phyloP scores from a whole-genome alignment of 2,888 invertebrate species.

The Aphodius sticticus region DNA sequence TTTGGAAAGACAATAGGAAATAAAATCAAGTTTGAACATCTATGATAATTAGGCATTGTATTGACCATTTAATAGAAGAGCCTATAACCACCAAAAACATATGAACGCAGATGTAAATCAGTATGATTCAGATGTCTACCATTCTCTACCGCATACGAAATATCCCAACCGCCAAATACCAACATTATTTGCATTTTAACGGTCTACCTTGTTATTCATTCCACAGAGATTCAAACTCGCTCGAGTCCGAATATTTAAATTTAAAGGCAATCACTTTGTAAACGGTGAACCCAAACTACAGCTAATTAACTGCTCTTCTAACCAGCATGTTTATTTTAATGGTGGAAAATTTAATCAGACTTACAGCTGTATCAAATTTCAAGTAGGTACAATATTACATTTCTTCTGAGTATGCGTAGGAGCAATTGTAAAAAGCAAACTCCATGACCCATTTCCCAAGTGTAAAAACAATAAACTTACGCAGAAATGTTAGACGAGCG shows the following conservation, averaged over 20 bases:
- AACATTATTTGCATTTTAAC: background rate
- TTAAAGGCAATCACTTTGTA: background rate
- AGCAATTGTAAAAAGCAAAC: background rate
- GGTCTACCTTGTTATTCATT: background rate
- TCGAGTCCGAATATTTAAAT: background rate
- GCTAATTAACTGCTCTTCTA: background rate
- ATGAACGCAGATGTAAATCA: background rate
- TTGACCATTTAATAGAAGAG: too few species aligned
- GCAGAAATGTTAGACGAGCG: background rate
- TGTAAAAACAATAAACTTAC: background rate
- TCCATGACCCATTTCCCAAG: background rate
- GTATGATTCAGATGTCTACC: background rate
- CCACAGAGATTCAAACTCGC: background rate
- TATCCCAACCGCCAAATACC: background rate
- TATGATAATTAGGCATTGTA: too few species aligned
- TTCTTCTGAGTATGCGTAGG: background rate
- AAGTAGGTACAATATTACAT: background rate
- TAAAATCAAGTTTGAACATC: too few species aligned
- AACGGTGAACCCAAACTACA: background rate
- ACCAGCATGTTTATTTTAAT: background rate
- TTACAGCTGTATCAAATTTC: background rate
- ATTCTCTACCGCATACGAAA: background rate
- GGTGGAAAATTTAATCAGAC: background rate
- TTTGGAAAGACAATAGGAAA: too few species aligned
- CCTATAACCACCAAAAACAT: background rate